Percentiles rank a stretch among this genome's conserved stretches.
Evolutionary conservation across 2,113 vertebrate genomes (phyloP).

Genomic region (Cyphomyrus discorhynchus): DNA sequence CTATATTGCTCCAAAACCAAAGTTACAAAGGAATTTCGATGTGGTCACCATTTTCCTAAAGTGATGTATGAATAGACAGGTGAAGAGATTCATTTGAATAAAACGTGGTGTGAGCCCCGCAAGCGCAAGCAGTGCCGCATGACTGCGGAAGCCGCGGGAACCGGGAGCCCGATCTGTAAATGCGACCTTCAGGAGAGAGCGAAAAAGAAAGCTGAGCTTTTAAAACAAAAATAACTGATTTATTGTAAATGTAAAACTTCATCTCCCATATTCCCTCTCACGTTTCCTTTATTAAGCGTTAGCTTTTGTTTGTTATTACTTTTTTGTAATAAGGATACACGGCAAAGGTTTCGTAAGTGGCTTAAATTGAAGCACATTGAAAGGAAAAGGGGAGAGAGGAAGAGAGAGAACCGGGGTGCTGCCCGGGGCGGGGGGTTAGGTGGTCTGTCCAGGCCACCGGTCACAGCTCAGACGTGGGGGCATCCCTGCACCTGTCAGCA

Average conservation of each 20-base stretch:
- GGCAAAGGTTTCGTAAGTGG: neutral
- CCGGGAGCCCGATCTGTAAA: slow-evolving; percentile 16
- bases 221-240: neutral
- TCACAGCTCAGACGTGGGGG: neutral
- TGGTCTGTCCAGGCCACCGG: neutral
- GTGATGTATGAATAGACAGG: neutral
- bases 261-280: neutral
- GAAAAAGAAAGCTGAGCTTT: neutral
- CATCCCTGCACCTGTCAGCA: neutral
- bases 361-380: neutral
- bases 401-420: neutral
- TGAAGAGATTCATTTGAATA: neutral
- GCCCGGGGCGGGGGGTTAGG: neutral
- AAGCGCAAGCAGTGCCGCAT: too few species aligned
- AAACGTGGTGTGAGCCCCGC: neutral
- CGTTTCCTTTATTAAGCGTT: neutral
- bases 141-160: slow-evolving; percentile 23
- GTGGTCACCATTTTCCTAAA: neutral
- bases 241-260: neutral
- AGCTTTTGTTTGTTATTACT: neutral
- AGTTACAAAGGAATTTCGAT: neutral
- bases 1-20: neutral
- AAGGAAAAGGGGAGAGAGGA: neutral
- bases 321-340: neutral
- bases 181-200: neutral